A percentile compares a stretch with the other conserved stretches of the same genome.
These are phyloP conservation scores for Silurus asotus DNA, from an alignment of 2,113 vertebrate species.

Conservation along the genomic window DNA sequence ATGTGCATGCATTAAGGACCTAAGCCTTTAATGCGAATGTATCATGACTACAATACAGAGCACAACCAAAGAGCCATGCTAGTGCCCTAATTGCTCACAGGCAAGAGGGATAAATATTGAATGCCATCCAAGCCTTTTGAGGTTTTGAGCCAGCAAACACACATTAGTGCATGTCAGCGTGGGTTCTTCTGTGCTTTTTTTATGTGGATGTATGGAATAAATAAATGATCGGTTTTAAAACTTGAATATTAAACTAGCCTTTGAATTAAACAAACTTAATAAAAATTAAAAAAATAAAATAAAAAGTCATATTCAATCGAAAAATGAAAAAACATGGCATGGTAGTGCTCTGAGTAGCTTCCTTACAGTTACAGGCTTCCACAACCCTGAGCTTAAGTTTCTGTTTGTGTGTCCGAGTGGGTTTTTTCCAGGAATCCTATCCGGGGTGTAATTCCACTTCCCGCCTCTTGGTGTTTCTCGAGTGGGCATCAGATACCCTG, in stretches of 20 bases:
- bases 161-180: background rate
- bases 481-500: background rate
- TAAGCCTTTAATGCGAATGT: slow-evolving; percentile 52
- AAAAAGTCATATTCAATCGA: too few relatives aligned
- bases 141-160: background rate
- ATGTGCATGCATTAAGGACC: slow-evolving; percentile 35
- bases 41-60: slow-evolving; percentile 31
- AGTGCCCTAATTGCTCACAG: slow-evolving; percentile 42
- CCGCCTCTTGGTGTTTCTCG: background rate
- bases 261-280: background rate
- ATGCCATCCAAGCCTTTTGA: slow-evolving; percentile 27
- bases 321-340: too few relatives aligned
- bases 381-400: background rate
- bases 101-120: slow-evolving; percentile 41
- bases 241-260: background rate
- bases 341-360: too few relatives aligned
- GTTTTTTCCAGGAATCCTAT: background rate
- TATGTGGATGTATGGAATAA: background rate
- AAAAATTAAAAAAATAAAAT: too few relatives aligned
- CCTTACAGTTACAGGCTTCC: background rate
- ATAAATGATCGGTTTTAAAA: background rate
- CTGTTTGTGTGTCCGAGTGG: background rate
- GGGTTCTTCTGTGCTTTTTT: background rate
- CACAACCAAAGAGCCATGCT: slow-evolving; percentile 11
- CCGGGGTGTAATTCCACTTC: background rate